Percentiles rank a stretch among this genome's conserved stretches.
phyloP scores from a whole-genome alignment of 2,113 vertebrate genomes.

The Ivindomyrus marchei region DNA sequence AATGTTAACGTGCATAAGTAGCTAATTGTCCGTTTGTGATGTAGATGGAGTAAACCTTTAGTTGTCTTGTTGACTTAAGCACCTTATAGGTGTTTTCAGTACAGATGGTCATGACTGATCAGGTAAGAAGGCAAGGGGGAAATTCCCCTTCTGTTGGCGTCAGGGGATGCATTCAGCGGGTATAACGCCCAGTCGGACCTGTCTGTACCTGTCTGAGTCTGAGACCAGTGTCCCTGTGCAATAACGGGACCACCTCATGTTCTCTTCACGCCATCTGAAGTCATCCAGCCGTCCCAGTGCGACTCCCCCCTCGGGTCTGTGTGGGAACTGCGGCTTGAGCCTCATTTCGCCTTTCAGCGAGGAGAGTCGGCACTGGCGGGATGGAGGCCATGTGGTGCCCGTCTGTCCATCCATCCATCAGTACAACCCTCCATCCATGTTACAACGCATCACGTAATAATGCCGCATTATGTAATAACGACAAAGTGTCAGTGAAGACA shows the following conservation, averaged over 20 bases:
- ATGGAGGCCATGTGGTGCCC: neutral
- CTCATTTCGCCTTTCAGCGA: neutral
- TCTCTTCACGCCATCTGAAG: neutral
- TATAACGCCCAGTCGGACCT: neutral
- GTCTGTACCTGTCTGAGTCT: neutral
- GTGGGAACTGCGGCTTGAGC: neutral
- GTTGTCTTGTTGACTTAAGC: neutral
- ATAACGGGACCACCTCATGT: neutral
- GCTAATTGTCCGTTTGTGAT: neutral
- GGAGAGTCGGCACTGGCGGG: too few species aligned
- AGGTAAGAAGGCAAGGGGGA: neutral
- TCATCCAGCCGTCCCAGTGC: neutral
- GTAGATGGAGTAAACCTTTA: neutral
- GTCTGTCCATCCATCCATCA: neutral
- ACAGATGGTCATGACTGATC: neutral
- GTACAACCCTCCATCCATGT: neutral
- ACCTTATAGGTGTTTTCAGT: neutral
- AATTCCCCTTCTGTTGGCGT: neutral
- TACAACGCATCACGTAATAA: too few species aligned
- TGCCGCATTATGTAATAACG: too few species aligned
- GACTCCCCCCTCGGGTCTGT: neutral
- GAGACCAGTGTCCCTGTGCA: neutral
- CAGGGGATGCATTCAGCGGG: neutral
- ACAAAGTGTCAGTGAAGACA: too few species aligned
- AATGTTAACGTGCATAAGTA: too few species aligned